Conservation (phyloP, 1,140 invertebrate genomes). For the Polypedilum vanderplanki region DNA sequence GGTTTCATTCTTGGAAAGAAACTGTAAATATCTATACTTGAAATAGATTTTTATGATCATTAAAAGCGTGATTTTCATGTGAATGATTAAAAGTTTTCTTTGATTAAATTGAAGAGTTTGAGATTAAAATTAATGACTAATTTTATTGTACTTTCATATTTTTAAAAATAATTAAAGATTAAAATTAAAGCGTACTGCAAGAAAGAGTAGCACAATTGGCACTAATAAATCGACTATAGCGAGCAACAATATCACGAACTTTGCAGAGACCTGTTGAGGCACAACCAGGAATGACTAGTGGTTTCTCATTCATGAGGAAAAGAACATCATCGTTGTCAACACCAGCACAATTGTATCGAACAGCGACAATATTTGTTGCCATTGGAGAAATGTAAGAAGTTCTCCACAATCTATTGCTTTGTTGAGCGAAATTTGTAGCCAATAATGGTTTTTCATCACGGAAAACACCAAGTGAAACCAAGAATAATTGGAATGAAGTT, state of each 20-base stretch:
- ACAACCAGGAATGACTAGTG: background rate
- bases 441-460: background rate
- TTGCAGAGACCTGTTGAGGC: background rate
- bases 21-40: no score
- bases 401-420: background rate
- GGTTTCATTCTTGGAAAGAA: no score
- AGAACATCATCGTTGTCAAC: conserved; percentile 15
- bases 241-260: background rate
- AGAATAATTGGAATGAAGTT: background rate
- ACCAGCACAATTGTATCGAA: background rate
- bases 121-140: no score
- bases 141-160: no score
- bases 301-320: background rate
- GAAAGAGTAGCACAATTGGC: background rate
- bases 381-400: background rate
- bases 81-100: no score
- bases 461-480: background rate
- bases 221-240: background rate
- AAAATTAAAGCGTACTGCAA: background rate
- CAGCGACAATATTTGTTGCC: background rate
- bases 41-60: no score
- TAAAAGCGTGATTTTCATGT: no score
- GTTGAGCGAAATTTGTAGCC: background rate
- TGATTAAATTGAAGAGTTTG: no score
- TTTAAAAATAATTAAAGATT: no score